These are phyloP conservation scores for Elgaria multicarinata DNA, from an alignment of 2,113 vertebrate species.

Conservation along the genomic window DNA sequence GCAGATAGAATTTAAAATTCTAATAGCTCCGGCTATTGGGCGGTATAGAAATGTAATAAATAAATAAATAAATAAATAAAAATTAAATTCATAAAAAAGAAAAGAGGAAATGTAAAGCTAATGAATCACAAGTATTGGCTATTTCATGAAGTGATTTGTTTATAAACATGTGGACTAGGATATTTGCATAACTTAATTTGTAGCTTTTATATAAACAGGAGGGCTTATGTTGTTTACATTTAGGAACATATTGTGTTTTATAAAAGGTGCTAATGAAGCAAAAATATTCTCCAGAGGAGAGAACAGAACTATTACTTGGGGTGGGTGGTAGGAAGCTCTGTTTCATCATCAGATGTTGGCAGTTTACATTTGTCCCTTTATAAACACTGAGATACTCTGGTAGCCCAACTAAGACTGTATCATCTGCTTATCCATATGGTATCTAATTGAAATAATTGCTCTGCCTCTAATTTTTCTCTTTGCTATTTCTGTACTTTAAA, in stretches of 20 bases:
- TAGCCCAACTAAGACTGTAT: conserved; percentile 42
- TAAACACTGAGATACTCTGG: conserved; percentile 33
- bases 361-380: conserved; percentile 32
- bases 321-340: conserved; percentile 16
- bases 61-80: too few species aligned
- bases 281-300: background rate
- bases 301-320: background rate
- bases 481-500: conserved; percentile 45
- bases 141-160: background rate
- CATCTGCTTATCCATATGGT: conserved; percentile 62
- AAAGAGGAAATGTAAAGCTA: background rate
- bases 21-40: too few species aligned
- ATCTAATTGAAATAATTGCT: conserved; percentile 63
- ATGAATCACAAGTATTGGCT: background rate
- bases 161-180: rapidly evolving
- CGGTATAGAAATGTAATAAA: too few species aligned
- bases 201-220: background rate
- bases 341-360: background rate
- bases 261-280: conserved; percentile 33
- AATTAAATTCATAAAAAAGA: background rate
- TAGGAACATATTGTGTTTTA: background rate
- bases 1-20: background rate
- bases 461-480: conserved; percentile 45
- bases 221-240: conserved; percentile 24
- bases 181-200: rapidly evolving